These are phyloP conservation scores for Euphydryas editha DNA, from an alignment of 2,888 invertebrate genomes.

Conservation along the genomic window DNA sequence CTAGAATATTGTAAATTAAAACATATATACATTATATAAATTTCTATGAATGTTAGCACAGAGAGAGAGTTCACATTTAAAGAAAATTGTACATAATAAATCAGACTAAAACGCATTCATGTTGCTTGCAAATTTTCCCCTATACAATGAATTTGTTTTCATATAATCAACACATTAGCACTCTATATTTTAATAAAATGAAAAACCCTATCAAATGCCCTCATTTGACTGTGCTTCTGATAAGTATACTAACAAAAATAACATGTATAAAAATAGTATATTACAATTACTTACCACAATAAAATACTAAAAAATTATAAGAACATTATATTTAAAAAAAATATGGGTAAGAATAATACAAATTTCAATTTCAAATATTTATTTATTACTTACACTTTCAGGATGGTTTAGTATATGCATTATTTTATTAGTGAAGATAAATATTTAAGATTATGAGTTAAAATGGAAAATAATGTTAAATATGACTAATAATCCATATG, in stretches of 20 bases:
- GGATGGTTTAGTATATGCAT: neutral
- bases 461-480: neutral
- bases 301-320: slow-evolving; percentile 20
- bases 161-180: slow-evolving; percentile 53
- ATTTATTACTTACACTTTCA: slow-evolving; percentile 24
- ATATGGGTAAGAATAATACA: slow-evolving; percentile 61
- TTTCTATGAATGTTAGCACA: too few relatives aligned
- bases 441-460: neutral
- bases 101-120: too few relatives aligned
- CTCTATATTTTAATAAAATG: slow-evolving; percentile 35
- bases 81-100: too few relatives aligned
- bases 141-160: slow-evolving; percentile 52
- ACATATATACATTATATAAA: too few relatives aligned
- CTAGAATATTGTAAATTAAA: too few relatives aligned
- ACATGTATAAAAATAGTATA: slow-evolving; percentile 29
- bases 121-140: slow-evolving; percentile 27
- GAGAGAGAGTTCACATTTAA: too few relatives aligned
- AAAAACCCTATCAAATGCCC: slow-evolving; percentile 54
- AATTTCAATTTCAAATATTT: slow-evolving; percentile 51
- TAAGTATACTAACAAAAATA: slow-evolving; percentile 37
- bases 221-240: slow-evolving; percentile 48
- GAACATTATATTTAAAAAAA: slow-evolving; percentile 27
- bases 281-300: slow-evolving; percentile 35
- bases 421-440: neutral
- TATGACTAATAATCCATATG: too few relatives aligned